These are phyloP conservation scores for Chroicocephalus ridibundus DNA, from an alignment of 2,113 vertebrate species.

Conservation along the genomic window DNA sequence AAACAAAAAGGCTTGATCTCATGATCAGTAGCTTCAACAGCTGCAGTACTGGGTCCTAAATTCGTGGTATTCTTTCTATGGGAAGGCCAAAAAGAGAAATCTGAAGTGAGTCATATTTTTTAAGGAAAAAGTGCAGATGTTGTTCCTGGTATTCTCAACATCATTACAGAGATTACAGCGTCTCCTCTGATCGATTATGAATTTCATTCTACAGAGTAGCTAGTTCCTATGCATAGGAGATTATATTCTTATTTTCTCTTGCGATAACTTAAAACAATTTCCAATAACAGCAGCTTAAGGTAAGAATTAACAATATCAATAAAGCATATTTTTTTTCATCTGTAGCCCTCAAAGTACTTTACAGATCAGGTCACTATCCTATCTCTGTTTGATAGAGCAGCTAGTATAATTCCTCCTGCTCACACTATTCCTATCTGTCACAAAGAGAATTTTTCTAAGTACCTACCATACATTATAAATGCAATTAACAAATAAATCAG, in stretches of 20 bases:
- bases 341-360: neutral
- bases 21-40: neutral
- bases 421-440: neutral
- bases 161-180: neutral
- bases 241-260: neutral
- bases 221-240: neutral
- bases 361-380: neutral
- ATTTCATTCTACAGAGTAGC: neutral
- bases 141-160: neutral
- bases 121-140: neutral
- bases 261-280: neutral
- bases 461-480: neutral
- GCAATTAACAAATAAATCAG: neutral
- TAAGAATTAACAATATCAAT: neutral
- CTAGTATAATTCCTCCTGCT: neutral
- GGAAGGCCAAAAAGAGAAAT: neutral
- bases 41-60: neutral
- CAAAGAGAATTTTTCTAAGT: neutral
- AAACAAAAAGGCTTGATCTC: neutral
- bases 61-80: neutral
- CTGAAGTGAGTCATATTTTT: neutral
- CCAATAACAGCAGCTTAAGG: neutral
- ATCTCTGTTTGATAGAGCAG: neutral
- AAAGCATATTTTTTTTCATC: neutral
- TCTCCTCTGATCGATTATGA: neutral